Conservation (phyloP, 2,888 invertebrate species). For the Temnothorax unifasciatus region DNA sequence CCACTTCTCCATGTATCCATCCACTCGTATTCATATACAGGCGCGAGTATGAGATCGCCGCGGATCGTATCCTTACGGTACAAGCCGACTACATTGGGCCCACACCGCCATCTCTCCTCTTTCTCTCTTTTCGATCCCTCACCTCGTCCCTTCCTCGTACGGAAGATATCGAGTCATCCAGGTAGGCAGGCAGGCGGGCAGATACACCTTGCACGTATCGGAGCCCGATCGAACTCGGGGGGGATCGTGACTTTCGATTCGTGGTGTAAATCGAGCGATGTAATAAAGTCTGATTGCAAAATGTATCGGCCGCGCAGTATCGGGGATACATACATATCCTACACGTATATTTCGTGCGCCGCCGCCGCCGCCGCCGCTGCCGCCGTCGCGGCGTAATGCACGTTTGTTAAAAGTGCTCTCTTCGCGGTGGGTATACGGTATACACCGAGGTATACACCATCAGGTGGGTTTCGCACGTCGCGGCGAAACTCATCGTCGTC, state of each 20-base stretch:
- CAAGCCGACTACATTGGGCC: slow-evolving; percentile 42
- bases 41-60: slow-evolving; percentile 59
- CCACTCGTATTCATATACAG: slow-evolving; percentile 67
- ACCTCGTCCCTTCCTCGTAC: not conserved
- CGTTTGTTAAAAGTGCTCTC: slow-evolving; percentile 50
- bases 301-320: slow-evolving; percentile 50
- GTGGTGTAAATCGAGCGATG: slow-evolving; percentile 71
- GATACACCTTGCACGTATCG: slow-evolving; percentile 67
- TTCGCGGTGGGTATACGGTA: slow-evolving; percentile 23
- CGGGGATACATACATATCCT: slow-evolving; percentile 21
- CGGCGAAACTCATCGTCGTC: slow-evolving; percentile 39
- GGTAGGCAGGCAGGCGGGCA: slow-evolving; percentile 58
- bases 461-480: slow-evolving; percentile 42
- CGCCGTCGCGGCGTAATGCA: slow-evolving; percentile 40
- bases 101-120: not conserved
- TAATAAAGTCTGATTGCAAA: slow-evolving; percentile 71
- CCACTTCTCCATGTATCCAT: slow-evolving; percentile 63
- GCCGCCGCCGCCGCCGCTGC: too few species aligned
- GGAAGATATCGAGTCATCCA: slow-evolving; percentile 71
- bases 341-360: slow-evolving; percentile 43
- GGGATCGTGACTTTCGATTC: slow-evolving; percentile 75
- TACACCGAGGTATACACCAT: not conserved
- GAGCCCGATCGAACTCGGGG: slow-evolving; percentile 57
- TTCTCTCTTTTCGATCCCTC: not conserved
- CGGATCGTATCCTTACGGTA: slow-evolving; percentile 75